Base-by-base conservation (phyloP, 2,888 invertebrate genomes). In the Graphium colonna region DNA sequence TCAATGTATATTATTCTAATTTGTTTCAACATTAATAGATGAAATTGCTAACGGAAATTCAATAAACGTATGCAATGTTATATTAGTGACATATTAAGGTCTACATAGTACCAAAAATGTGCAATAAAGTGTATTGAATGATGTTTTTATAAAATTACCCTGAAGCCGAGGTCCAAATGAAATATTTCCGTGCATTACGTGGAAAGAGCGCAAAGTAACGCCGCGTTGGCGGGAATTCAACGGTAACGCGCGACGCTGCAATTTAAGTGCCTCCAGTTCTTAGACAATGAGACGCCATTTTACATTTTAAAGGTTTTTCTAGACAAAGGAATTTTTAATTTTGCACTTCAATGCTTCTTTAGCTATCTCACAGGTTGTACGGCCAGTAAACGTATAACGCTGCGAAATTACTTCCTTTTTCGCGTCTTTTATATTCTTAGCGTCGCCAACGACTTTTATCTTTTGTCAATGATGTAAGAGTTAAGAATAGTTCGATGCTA, bases 101-200 rank as follows among this genome's bases (percentile, higher is more conserved):
- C n/a, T n/a, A n/a, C n/a, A 42, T 18, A 12, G 18, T 42, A 21
- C 12, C 1, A 16, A 39, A 62, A 60, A 56, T 56, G 50, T 58
- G 42, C 57, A 44, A 8, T 21, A 56, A 59, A 68, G 7, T n/a
- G 12, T 36, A 36, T 36, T 36, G 3, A 12, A 7, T n/a, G 13
- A 12, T 36, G 7, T 12, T 13, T 36, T 4, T 36, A 4, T 36
- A 3, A 13, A 36, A 21, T 67, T 60, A 64, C 61, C 66, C 67
- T 61, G 57, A 60, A 57, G 52, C 52, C 50, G 26, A 33, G 28
- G 39, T 16, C 26, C 13, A 33, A 48, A 39, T 49, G 31, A 49
- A 42, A 49, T 53, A 44, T 53, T 38, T 52, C 48, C 17, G 43
- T 40, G 2, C 31, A 17, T 38, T 39, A 49, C 18, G n/a, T 15